Percentiles rank a stretch among this genome's conserved stretches.
Conservation (phyloP, 2,888 invertebrate species). For the Oegoconia quadripuncta region DNA sequence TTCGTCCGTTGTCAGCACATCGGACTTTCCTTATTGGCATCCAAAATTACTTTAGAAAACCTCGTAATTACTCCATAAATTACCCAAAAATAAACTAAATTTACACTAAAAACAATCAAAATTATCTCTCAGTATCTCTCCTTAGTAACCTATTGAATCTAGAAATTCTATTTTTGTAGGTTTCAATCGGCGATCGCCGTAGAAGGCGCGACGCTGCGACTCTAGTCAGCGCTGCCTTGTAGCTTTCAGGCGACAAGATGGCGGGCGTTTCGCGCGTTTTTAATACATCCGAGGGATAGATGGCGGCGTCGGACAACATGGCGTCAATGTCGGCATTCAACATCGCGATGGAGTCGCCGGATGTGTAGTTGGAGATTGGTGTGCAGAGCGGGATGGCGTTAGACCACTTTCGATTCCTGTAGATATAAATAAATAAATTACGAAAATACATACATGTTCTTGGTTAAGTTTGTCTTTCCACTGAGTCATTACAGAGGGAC, state of each 20-base stretch:
- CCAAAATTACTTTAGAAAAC: background rate
- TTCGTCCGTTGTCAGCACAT: too few species aligned
- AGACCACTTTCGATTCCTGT: conserved; percentile 91
- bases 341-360: conserved; percentile 60
- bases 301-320: conserved; percentile 60
- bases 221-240: conserved; percentile 63
- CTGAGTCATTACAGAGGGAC: too few species aligned
- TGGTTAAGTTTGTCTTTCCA: too few species aligned
- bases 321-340: conserved; percentile 67
- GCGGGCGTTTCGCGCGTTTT: conserved; percentile 65
- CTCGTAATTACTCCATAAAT: conserved; percentile 1
- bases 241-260: conserved; percentile 64
- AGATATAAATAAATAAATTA: background rate
- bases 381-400: conserved; percentile 89
- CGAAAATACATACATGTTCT: background rate
- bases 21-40: too few species aligned
- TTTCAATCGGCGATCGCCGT: conserved; percentile 56
- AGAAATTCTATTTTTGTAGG: conserved; percentile 61
- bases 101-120: conserved; percentile 19
- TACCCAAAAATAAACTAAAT: background rate
- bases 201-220: conserved; percentile 56
- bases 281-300: conserved; percentile 47
- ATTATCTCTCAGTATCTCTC: conserved; percentile 67
- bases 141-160: conserved; percentile 62
- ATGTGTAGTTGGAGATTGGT: conserved; percentile 60